Percentiles rank a stretch among this genome's conserved stretches.
Evolutionary conservation across 2,888 invertebrate genomes (phyloP).

Genomic region (Scaptomyza caliginosa): DNA sequence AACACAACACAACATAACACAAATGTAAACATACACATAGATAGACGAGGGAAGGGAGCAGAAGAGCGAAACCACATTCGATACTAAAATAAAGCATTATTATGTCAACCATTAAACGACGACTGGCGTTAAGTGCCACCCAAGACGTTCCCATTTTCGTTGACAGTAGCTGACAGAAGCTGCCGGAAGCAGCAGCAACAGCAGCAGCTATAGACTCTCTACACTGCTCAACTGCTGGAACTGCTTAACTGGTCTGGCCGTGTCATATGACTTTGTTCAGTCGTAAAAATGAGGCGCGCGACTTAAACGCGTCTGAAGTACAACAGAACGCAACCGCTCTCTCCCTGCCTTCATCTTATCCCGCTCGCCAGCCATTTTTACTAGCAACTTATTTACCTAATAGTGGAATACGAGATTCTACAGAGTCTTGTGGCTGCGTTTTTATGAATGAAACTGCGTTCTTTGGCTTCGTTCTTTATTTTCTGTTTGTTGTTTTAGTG

Average conservation of each 20-base stretch:
- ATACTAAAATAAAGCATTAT: conserved; percentile 79
- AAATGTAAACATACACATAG: conserved; percentile 2
- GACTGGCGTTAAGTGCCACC: conserved; percentile 58
- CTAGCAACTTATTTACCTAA: conserved; percentile 19
- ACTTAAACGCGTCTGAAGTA: conserved; percentile 55
- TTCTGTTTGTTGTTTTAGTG: conserved; percentile 36
- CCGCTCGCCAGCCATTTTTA: neutral
- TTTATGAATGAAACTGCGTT: conserved; percentile 73
- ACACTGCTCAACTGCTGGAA: neutral
- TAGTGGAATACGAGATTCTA: conserved; percentile 19
- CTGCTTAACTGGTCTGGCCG: conserved; percentile 30
- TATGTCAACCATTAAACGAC: conserved; percentile 69
- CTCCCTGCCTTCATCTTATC: neutral
- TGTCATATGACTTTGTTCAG: conserved; percentile 20
- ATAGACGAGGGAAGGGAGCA: neutral
- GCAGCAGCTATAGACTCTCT: conserved; percentile 52
- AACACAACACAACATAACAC: no score
- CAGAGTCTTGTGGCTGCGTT: conserved; percentile 47
- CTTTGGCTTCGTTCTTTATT: conserved; percentile 9
- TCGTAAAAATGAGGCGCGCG: conserved; percentile 61
- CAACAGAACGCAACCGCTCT: conserved; percentile 5
- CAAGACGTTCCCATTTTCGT: conserved; percentile 28
- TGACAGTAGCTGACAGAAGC: conserved; percentile 70
- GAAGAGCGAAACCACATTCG: conserved; percentile 46
- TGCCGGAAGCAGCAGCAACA: conserved; percentile 62